A percentile compares a stretch with the other conserved stretches of the same genome.
Conservation (phyloP, 2,113 vertebrate species). For the Maccullochella peelii region DNA sequence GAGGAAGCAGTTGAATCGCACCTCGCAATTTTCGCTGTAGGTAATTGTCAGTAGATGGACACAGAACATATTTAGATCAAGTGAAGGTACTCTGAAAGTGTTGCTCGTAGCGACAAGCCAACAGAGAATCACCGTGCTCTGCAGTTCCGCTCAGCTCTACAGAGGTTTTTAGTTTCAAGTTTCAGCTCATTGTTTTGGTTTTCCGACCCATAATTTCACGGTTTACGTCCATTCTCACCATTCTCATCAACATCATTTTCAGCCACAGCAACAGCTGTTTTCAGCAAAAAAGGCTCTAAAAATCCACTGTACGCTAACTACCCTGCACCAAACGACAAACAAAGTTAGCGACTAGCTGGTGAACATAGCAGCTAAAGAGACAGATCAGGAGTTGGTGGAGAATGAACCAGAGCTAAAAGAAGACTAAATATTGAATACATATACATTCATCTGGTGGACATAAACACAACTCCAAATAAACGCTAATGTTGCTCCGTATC, state of each 20-base stretch:
- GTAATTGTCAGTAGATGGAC: not conserved
- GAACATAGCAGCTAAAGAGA: not conserved
- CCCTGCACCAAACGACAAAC: no score
- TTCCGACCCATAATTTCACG: not conserved
- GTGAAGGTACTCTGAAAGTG: not conserved
- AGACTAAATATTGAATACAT: not conserved
- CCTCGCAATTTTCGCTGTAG: not conserved
- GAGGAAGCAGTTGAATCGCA: slow-evolving; percentile 2
- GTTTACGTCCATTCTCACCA: not conserved
- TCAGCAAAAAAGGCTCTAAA: not conserved
- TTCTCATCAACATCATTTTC: no score
- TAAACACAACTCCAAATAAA: no score
- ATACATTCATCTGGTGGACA: not conserved
- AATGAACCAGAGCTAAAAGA: not conserved
- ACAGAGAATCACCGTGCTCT: not conserved
- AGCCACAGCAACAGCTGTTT: no score
- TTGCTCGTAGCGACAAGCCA: no score
- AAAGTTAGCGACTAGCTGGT: no score
- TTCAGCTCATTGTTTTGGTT: not conserved
- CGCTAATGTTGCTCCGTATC: no score
- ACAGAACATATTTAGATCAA: not conserved
- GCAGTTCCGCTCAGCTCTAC: not conserved
- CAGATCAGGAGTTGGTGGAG: not conserved
- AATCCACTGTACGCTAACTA: not conserved
- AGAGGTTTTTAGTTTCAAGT: not conserved